Evolutionary conservation across 2,888 invertebrate genomes (phyloP).

Genomic region (Phalera bucephala): DNA sequence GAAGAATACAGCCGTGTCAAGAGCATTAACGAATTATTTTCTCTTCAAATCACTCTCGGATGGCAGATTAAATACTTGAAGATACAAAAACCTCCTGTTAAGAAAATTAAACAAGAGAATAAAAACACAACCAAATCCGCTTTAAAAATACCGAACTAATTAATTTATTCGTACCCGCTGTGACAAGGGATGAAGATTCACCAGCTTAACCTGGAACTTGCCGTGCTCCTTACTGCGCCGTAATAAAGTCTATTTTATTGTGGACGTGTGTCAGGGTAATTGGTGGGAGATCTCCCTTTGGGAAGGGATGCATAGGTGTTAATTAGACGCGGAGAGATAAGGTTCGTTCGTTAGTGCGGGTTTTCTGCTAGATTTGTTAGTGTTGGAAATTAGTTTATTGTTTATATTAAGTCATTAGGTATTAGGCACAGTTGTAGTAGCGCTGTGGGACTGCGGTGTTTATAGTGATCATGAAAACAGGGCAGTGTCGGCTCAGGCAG

Average conservation of each 20-base stretch:
- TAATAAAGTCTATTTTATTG: slow-evolving; percentile 10
- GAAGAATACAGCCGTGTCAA: too few species aligned
- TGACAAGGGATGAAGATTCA: slow-evolving; percentile 32
- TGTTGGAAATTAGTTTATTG: slow-evolving; percentile 26
- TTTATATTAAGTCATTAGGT: slow-evolving; percentile 21
- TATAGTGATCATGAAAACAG: too few species aligned
- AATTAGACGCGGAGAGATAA: slow-evolving; percentile 40
- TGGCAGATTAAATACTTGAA: too few species aligned
- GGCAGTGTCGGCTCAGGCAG: too few species aligned
- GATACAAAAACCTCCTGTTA: too few species aligned
- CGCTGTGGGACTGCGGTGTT: too few species aligned
- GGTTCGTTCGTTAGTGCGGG: slow-evolving; percentile 38
- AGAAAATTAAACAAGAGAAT: too few species aligned
- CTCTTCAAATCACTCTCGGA: too few species aligned
- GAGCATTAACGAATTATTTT: too few species aligned
- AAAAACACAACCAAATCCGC: too few species aligned
- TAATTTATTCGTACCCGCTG: slow-evolving; percentile 35
- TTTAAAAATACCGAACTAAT: slow-evolving; percentile 34
- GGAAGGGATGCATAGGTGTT: slow-evolving; percentile 40
- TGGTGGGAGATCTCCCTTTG: slow-evolving; percentile 22
- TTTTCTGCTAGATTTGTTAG: slow-evolving; percentile 28
- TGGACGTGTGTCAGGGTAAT: slow-evolving; percentile 1
- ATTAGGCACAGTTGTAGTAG: slow-evolving; percentile 1
- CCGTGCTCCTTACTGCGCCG: slow-evolving; percentile 4
- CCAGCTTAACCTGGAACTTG: slow-evolving; percentile 9